Base-by-base conservation (phyloP, 1,140 invertebrate genomes). In the Drosophila tropicalis region DNA sequence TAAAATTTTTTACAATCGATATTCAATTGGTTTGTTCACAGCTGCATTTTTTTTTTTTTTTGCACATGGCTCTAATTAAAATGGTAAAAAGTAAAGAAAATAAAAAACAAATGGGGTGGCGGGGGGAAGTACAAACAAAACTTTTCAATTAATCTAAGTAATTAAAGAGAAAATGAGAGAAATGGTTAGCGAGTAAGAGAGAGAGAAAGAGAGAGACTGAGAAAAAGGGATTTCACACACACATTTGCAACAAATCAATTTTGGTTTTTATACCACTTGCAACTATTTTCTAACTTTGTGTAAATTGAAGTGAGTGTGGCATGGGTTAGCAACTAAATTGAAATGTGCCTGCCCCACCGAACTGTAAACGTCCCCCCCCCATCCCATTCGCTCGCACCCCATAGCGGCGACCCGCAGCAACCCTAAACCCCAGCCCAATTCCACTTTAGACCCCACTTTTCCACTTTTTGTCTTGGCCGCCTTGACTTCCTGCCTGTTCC, bases 91-190 rank as follows among this genome's bases (percentile, higher is more conserved):
- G 6, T 2, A 9, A 47, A 19, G 7, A 9, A 47, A 47, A 47
- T 1, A 12, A 51, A 51, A 22, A 51, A 19, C 1, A 44, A 34
- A 34, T 34, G n/a, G n/a, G n/a, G n/a, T n/a, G n/a, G n/a, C n/a
- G 34, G 34, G 9, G 29, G n/a, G 10, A 51, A 22, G 1, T 17
- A 60, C 44, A 56, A n/a, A 56, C 17, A 65, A 29, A 58, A 65
- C 67, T 76, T 79, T 79, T 68, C 69, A 79, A 72, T 79, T 76
- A 72, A 72, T 79, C 65, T 69, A 76, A 79, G 76, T 79, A 79
- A 76, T 79, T 79, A 72, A 72, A 76, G 66, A 65, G 56, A 19
- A 62, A 75, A 71, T 60, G 13, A 63, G 63, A 63, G 39, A 47
- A 15, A 17, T 2, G 15, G 17, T 10, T 3, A 22, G 9, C 0